A percentile compares a stretch with the other conserved stretches of the same genome.
phyloP scores from a whole-genome alignment of 1,140 invertebrate species.

The Branchinecta lindahli region DNA sequence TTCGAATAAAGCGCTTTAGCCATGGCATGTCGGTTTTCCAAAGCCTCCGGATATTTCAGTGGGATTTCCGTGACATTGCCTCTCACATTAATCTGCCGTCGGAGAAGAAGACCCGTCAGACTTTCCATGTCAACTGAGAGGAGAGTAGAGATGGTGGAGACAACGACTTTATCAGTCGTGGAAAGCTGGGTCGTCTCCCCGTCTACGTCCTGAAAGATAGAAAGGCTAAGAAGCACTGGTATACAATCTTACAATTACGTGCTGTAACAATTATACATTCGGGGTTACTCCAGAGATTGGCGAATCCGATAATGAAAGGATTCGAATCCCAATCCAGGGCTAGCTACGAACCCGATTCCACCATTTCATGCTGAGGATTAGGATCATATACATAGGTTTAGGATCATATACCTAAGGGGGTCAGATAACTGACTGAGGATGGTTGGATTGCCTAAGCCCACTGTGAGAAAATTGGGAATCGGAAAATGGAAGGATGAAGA shows the following conservation, averaged over 20 bases:
- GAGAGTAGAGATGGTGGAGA: slow-evolving; percentile 57
- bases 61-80: slow-evolving; percentile 92
- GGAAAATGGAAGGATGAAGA: too few species aligned
- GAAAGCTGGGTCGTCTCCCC: slow-evolving; percentile 69
- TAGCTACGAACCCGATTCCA: too few species aligned
- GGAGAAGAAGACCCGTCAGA: slow-evolving; percentile 59
- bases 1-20: slow-evolving; percentile 77
- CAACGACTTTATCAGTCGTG: slow-evolving; percentile 50
- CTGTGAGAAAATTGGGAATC: too few species aligned
- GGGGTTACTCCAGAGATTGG: too few species aligned
- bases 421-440: too few species aligned
- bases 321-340: too few species aligned
- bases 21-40: slow-evolving; percentile 76
- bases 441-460: too few species aligned
- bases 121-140: slow-evolving; percentile 60
- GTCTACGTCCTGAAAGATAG: slow-evolving; percentile 52
- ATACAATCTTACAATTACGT: slow-evolving; percentile 9
- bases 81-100: slow-evolving; percentile 69
- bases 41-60: slow-evolving; percentile 69
- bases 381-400: too few species aligned
- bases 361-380: too few species aligned
- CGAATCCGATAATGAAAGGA: too few species aligned
- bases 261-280: slow-evolving; percentile 9
- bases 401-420: too few species aligned
- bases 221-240: slow-evolving; percentile 13